Evolutionary conservation across 2,888 invertebrate species (phyloP).

Genomic region (Dexiosoma caninum): DNA sequence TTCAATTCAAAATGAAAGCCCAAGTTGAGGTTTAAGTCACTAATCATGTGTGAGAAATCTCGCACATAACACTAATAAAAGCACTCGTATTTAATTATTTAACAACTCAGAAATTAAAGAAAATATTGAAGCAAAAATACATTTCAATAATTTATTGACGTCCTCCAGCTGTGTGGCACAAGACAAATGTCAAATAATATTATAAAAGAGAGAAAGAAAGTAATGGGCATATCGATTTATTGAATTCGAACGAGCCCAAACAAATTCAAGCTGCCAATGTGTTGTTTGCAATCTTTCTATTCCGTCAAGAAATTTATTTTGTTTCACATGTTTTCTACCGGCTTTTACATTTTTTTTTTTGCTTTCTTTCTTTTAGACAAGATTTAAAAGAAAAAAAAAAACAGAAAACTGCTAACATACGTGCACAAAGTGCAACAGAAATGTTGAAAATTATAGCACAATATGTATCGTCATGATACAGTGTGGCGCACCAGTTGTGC

Average conservation of each 20-base stretch:
- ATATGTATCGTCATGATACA: no score
- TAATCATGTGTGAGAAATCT: no score
- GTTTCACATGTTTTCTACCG: conserved; percentile 39
- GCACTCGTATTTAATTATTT: not conserved
- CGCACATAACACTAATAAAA: no score
- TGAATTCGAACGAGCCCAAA: conserved; percentile 26
- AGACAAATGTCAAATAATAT: conserved; percentile 14
- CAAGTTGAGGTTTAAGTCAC: no score
- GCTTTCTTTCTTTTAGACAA: not conserved
- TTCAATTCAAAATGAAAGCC: no score
- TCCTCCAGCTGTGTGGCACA: conserved; percentile 44
- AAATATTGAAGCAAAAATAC: no score
- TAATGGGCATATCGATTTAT: conserved; percentile 13
- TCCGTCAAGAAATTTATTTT: not conserved
- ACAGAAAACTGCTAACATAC: conserved; percentile 4
- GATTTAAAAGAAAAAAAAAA: conserved; percentile 16
- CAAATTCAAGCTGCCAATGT: conserved; percentile 22
- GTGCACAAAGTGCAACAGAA: conserved; percentile 3
- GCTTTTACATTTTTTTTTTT: conserved; percentile 41
- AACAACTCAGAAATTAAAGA: conserved; percentile 5
- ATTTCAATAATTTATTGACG: conserved; percentile 12
- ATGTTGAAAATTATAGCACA: conserved; percentile 1
- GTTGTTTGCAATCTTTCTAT: conserved; percentile 27
- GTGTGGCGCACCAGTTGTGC: no score
- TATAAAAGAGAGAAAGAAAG: no score